Base-by-base conservation (phyloP, 2,888 invertebrate genomes). In the Fragum sueziense region DNA sequence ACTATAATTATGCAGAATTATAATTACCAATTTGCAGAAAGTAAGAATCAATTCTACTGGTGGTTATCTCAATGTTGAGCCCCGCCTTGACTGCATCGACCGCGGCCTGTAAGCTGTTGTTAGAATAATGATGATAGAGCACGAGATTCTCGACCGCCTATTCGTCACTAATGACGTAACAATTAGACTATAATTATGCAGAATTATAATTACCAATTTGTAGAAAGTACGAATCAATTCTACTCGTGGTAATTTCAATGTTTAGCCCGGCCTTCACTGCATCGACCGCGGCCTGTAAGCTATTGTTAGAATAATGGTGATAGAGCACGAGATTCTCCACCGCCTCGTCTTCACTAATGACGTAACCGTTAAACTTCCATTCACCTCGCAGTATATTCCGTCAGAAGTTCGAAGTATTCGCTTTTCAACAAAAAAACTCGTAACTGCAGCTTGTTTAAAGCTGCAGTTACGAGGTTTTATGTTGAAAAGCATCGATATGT, bases 341-440 rank as follows among this genome's bases (percentile, higher is more conserved):
- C 6, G 91, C 92, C 7, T 82, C 88, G 51, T 89, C 88, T 73
- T 92, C 92, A 72, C 91, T 91, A 31, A 91, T 85, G 0, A 92
- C 88, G 70, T 90, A 92, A 11, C 92, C 92, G 22, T 80, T 87
- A 80, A 92, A 92, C 14, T 88, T 88, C 91, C 91, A 92, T 59
- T 90, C 89, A 3, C 75, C 79, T 17, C 92, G 77, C 14, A 92
- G 80, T 33, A 91, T 87, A 51, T 90, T 88, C 2, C 1, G 91
- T 91, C 76, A 92, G 76, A 2, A 92, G 87, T 22, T 86, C 47
- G n/a, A n/a, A n/a, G n/a, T n/a, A n/a, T n/a, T n/a, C n/a, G n/a
- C n/a, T n/a, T n/a, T n/a, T n/a, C n/a, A n/a, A n/a, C n/a, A n/a
- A n/a, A n/a, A n/a, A n/a, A n/a, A n/a, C n/a, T n/a, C n/a, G n/a